Evolutionary conservation across 1,140 invertebrate genomes (phyloP).

Genomic region (Portunus trituberculatus): DNA sequence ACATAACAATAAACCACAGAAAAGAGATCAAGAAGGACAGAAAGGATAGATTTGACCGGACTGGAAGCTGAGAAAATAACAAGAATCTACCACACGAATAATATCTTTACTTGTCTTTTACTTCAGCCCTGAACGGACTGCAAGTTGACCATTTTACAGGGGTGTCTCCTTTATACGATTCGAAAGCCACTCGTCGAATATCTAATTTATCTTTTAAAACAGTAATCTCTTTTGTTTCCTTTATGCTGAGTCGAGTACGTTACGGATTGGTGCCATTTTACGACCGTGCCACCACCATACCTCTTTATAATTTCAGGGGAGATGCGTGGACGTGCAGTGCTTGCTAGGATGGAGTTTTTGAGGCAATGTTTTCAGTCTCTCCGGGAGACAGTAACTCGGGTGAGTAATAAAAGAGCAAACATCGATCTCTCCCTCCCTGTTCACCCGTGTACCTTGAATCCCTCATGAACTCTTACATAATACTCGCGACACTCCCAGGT

Average conservation of each 20-base stretch:
- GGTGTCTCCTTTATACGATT: too few relatives aligned
- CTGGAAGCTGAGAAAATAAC: too few relatives aligned
- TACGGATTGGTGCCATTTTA: not conserved
- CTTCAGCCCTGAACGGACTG: too few relatives aligned
- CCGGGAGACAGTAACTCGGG: conserved; percentile 51
- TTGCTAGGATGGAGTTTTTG: conserved; percentile 45
- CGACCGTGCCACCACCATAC: conserved; percentile 36
- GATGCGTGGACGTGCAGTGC: not conserved
- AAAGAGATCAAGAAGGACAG: too few relatives aligned
- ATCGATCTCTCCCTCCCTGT: conserved; percentile 48
- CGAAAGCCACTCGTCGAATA: not conserved
- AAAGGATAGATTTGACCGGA: too few relatives aligned
- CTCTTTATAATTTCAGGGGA: conserved; percentile 50
- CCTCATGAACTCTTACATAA: conserved; percentile 69
- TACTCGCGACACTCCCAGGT: conserved; percentile 8
- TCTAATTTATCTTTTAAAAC: not conserved
- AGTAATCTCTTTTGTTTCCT: not conserved
- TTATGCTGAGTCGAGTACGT: not conserved
- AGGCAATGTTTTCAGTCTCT: conserved; percentile 38
- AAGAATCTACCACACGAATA: too few relatives aligned
- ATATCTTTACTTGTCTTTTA: too few relatives aligned
- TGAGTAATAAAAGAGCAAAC: conserved; percentile 59
- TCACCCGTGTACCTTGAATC: conserved; percentile 68
- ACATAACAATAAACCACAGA: too few relatives aligned
- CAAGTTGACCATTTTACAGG: too few relatives aligned